Percentiles rank a stretch among this genome's conserved stretches.
These are phyloP conservation scores for Hirtodrosophila duncani DNA, from an alignment of 2,888 invertebrate genomes.

Conservation along the genomic window DNA sequence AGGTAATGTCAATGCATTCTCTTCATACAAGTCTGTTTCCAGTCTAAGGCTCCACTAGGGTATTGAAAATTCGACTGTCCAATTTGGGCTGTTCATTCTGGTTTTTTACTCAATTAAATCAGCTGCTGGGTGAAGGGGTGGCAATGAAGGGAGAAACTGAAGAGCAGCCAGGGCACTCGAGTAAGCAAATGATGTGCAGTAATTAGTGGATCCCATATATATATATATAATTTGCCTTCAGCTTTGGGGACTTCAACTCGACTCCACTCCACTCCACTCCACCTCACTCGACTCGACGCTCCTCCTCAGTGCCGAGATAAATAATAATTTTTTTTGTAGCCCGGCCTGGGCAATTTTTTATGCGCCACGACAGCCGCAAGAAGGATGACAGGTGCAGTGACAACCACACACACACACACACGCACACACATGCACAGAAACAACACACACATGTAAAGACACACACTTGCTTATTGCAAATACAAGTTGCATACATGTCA, in stretches of 20 bases:
- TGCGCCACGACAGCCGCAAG: conserved; percentile 22
- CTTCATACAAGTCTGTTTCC: too few relatives aligned
- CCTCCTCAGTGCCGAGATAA: conserved; percentile 51
- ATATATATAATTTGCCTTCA: conserved; percentile 26
- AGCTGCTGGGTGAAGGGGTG: conserved; percentile 28
- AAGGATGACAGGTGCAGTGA: conserved; percentile 68
- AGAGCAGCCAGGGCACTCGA: conserved; percentile 50
- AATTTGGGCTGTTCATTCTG: too few relatives aligned
- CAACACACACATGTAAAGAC: conserved; percentile 8
- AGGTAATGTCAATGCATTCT: too few relatives aligned
- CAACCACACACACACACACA: conserved; percentile 49
- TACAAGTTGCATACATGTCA: conserved; percentile 68
- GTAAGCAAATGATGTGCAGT: conserved; percentile 74
- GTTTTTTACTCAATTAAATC: conserved; percentile 70
- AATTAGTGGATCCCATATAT: conserved; percentile 52
- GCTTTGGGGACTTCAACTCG: conserved; percentile 28
- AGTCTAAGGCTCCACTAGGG: too few relatives aligned
- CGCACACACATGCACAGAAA: conserved; percentile 15
- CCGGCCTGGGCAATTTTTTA: conserved; percentile 46
- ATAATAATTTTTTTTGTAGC: conserved; percentile 67
- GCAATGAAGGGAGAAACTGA: conserved; percentile 12
- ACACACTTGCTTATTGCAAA: conserved; percentile 17
- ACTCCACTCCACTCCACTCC: too few relatives aligned
- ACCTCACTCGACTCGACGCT: too few relatives aligned
- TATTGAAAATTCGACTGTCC: too few relatives aligned